phyloP scores from a whole-genome alignment of 2,113 vertebrate species.

The Caracal caracal region DNA sequence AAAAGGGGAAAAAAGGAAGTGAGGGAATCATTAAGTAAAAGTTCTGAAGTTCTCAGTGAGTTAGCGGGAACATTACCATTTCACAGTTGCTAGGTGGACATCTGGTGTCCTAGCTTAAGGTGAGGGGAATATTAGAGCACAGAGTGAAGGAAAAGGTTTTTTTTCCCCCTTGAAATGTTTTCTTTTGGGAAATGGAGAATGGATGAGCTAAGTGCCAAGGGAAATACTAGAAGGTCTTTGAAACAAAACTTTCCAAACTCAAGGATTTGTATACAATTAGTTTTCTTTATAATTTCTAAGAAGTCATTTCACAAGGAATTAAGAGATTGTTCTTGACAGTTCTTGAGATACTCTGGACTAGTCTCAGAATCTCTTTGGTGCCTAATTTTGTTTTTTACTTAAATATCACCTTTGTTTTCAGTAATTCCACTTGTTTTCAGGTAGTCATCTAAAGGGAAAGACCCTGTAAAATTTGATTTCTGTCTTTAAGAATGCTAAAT shows the following conservation, averaged over 20 bases:
- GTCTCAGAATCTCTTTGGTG: neutral
- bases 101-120: neutral
- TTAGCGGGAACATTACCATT: neutral
- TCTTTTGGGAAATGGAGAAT: neutral
- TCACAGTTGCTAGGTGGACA: neutral
- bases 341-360: neutral
- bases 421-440: neutral
- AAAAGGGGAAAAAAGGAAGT: neutral
- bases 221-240: neutral
- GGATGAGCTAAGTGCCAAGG: neutral
- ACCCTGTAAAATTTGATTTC: constrained; percentile 27
- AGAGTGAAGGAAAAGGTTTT: neutral
- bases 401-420: neutral
- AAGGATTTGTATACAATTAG: neutral
- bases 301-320: neutral
- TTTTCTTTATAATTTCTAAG: constrained; percentile 7
- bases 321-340: neutral
- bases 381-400: constrained; percentile 16
- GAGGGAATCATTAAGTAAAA: neutral
- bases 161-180: neutral
- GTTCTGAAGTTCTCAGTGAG: neutral
- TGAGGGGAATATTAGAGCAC: neutral
- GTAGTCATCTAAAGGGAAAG: neutral
- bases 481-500: constrained; percentile 15
- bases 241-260: constrained; percentile 17